phyloP scores from a whole-genome alignment of 2,113 vertebrate genomes.

The Aythya baeri region DNA sequence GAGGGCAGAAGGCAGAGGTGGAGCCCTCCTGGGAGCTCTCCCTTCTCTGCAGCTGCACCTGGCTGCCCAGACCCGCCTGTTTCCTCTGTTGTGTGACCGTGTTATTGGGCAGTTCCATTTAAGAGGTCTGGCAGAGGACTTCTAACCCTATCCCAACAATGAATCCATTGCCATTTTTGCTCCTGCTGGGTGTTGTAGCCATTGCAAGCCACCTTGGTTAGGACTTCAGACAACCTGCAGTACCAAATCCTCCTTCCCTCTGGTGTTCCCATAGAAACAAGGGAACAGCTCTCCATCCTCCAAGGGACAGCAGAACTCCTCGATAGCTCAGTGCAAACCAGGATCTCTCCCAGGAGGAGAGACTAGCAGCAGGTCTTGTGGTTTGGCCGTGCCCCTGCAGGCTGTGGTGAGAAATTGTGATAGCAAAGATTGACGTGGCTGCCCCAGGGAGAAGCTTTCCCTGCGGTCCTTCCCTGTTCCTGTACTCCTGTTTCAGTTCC shows the following conservation, averaged over 20 bases:
- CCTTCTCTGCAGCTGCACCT: neutral
- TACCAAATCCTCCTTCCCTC: neutral
- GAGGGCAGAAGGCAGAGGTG: neutral
- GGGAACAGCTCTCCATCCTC: neutral
- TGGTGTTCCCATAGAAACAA: neutral
- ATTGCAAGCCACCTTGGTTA: neutral
- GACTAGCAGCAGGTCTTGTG: neutral
- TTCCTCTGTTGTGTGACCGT: fast-evolving
- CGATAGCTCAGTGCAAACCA: neutral
- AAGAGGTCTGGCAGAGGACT: neutral
- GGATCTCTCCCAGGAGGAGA: neutral
- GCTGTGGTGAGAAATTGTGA: neutral
- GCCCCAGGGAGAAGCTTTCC: too few species aligned
- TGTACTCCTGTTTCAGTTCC: neutral
- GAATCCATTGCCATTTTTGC: neutral
- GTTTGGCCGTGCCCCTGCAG: neutral
- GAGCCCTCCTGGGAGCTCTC: neutral
- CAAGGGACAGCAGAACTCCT: neutral
- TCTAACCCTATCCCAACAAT: neutral
- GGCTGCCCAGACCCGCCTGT: neutral
- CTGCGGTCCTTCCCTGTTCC: neutral
- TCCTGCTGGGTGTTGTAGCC: neutral
- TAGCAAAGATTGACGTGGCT: too few species aligned
- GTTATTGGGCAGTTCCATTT: fast-evolving
- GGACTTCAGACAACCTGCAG: neutral